Base-by-base conservation (phyloP, 2,797 vertebrate genomes). In the Falco peregrinus region DNA sequence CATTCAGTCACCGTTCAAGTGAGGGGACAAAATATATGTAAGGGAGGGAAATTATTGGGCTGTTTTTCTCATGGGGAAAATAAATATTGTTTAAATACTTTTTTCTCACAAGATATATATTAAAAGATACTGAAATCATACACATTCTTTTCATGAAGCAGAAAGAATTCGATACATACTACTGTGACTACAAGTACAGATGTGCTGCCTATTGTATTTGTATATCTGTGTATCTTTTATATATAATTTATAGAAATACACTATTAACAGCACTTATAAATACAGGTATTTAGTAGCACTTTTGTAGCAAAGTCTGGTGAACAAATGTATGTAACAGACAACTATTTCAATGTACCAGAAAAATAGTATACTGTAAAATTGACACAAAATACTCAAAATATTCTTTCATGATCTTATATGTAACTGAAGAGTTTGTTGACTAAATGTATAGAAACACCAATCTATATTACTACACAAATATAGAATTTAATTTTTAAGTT, bases 1-100 rank as follows among this genome's bases (percentile, higher is more conserved):
- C 73, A 17, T 95, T 97, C 80, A 96, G 86, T 89, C 47, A 78
- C 75, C 92, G 95, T 95, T 96, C 84, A 94, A 95, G 64, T 64
- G 88, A 86, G 61, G 57, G 75, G 25, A 84, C 16, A 65, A 85
- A 92, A 94, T 92, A 64, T 16, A 39, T 45, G 11, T 50, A 68
- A 83, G 25, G 14, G 53, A 95, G 76, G 45, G 67, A 81, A 84
- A 96, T 94, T 93, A 86, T 77, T 94, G 67, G 29, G 53, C 63
- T 29, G 5, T 89, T 92, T 82, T 82, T 93, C 22, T 79, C 15
- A 37, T 67, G 20, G 25, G 90, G 26, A 81, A 77, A 76, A 53
- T 53, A 43, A 87, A 48, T 61, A 37, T 31, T 48, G 15, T 54
- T 77, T 39, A 59, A 85, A 57, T 86, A 45, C 24, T 60, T 2